Evolutionary conservation across 35 echinoderm and acorn worm species (phyloP).

Genomic region (Patiria miniata): DNA sequence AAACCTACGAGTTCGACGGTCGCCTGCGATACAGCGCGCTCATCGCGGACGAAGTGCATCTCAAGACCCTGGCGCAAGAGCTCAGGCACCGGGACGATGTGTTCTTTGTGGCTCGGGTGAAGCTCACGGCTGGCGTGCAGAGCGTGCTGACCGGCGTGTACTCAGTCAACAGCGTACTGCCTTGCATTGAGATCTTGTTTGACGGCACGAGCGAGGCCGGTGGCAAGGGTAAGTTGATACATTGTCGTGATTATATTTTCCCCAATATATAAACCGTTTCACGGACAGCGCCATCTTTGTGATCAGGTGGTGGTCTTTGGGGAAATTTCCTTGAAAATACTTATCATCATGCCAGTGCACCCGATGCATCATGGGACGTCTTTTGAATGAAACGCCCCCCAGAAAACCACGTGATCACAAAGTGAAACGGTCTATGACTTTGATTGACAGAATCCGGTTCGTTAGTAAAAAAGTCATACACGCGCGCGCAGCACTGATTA

Average conservation of each 20-base stretch:
- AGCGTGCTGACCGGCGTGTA: slow-evolving; percentile 28
- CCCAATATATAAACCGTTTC: too few species aligned
- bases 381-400: too few species aligned
- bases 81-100: slow-evolving; percentile 1
- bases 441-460: too few species aligned
- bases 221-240: background rate
- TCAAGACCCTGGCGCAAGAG: slow-evolving; percentile 18
- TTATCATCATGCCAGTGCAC: too few species aligned
- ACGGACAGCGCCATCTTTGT: too few species aligned
- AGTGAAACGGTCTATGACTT: too few species aligned
- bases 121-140: background rate
- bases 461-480: too few species aligned
- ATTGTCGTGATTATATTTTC: background rate
- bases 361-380: too few species aligned
- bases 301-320: too few species aligned
- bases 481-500: too few species aligned
- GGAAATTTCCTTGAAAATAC: too few species aligned
- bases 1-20: slow-evolving; percentile 8
- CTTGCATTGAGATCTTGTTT: slow-evolving; percentile 27
- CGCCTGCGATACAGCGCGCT: background rate
- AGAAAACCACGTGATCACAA: too few species aligned
- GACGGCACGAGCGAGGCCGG: background rate
- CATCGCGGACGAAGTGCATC: slow-evolving; percentile 9
- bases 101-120: slow-evolving; percentile 25
- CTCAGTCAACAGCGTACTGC: background rate